Evolutionary conservation across 2,888 invertebrate genomes (phyloP).

Genomic region (Drosophila nigricruria): DNA sequence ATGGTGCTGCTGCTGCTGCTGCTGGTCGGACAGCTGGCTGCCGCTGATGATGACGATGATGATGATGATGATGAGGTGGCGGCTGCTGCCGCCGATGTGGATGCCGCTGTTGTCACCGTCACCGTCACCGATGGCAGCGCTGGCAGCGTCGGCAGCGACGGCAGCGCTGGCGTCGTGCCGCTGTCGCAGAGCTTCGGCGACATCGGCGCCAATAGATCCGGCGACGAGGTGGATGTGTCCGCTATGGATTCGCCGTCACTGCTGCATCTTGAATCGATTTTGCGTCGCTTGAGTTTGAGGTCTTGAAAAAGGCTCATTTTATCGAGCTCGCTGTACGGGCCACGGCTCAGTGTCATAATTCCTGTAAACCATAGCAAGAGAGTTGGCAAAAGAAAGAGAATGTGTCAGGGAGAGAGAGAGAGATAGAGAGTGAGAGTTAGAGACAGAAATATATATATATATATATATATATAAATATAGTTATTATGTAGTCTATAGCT

Average conservation of each 20-base stretch:
- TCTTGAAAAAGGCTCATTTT: conserved; percentile 99
- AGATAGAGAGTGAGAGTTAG: neutral
- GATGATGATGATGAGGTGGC: conserved; percentile 41
- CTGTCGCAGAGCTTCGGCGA: conserved; percentile 91
- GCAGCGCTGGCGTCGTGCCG: conserved; percentile 67
- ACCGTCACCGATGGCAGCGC: conserved; percentile 45
- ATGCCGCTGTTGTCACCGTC: conserved; percentile 49
- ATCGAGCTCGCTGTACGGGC: conserved; percentile 97
- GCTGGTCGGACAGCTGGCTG: conserved; percentile 30
- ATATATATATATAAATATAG: neutral
- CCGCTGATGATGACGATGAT: neutral
- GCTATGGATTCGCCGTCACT: conserved; percentile 98
- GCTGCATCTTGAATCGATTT: conserved; percentile 98
- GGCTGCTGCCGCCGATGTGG: conserved; percentile 56
- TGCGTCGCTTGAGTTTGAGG: conserved; percentile 98
- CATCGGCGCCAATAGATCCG: conserved; percentile 93
- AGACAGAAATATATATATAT: neutral
- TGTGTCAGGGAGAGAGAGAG: neutral
- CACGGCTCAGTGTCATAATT: conserved; percentile 99
- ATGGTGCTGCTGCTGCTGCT: conserved; percentile 47
- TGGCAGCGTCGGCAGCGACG: conserved; percentile 68
- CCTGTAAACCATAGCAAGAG: conserved; percentile 87
- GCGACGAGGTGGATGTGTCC: conserved; percentile 96
- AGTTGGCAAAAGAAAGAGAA: neutral
- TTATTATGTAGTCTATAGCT: neutral